Evolutionary conservation across 2,113 vertebrate species (phyloP).

Genomic region (Aythya baeri): DNA sequence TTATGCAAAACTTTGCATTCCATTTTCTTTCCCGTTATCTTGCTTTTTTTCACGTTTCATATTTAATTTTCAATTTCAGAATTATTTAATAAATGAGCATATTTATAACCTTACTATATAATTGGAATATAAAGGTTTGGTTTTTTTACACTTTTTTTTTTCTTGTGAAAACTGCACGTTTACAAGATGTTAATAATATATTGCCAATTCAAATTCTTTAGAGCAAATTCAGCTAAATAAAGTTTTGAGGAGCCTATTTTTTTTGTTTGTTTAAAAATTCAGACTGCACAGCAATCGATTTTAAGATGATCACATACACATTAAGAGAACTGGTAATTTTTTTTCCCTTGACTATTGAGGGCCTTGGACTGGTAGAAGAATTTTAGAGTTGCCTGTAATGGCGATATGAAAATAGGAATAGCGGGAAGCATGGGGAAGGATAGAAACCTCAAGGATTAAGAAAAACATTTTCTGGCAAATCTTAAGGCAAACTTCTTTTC

Average conservation of each 20-base stretch:
- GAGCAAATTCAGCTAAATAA: neutral
- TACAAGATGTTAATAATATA: neutral
- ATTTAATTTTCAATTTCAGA: neutral
- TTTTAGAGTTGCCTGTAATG: neutral
- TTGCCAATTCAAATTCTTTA: neutral
- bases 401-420: constrained; percentile 38
- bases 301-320: neutral
- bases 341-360: neutral
- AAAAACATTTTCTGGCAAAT: neutral
- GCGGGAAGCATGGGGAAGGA: constrained; percentile 21
- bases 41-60: neutral
- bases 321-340: neutral
- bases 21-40: neutral
- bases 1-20: neutral
- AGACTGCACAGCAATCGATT: neutral
- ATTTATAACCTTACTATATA: neutral
- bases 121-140: neutral
- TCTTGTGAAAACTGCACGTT: neutral
- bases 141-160: neutral
- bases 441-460: constrained; percentile 45
- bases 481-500: neutral
- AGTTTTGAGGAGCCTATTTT: neutral
- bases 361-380: neutral
- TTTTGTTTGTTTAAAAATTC: neutral
- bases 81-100: neutral